Evolutionary conservation across 2,797 vertebrate species (phyloP).

Genomic region (Garrulus glandarius): DNA sequence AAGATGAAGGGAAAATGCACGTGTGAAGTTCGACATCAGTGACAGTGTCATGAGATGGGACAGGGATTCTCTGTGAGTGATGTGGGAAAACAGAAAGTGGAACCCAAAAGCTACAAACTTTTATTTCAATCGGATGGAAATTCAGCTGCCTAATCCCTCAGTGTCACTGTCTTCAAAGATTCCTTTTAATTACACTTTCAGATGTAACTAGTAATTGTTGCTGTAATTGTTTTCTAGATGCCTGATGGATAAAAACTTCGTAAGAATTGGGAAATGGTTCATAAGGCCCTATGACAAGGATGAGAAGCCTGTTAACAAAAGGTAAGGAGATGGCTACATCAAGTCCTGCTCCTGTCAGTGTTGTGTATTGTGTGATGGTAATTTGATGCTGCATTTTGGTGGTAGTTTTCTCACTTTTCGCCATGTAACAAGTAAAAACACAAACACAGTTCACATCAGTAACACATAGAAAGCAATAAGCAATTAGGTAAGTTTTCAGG

Average conservation of each 20-base stretch:
- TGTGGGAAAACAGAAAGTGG: background rate
- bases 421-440: background rate
- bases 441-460: background rate
- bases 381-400: background rate
- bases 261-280: constrained; percentile 96
- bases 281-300: constrained; percentile 91
- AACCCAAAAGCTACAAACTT: background rate
- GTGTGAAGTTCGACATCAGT: background rate
- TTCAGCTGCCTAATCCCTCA: background rate
- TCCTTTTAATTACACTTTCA: background rate
- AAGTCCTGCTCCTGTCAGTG: background rate
- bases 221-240: constrained; percentile 81
- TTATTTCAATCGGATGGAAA: background rate
- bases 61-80: background rate
- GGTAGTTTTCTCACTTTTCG: background rate
- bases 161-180: background rate
- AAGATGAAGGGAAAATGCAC: background rate
- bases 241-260: constrained; percentile 95
- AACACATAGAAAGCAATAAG: background rate
- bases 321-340: constrained; percentile 68
- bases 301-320: constrained; percentile 90
- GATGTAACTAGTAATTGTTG: constrained; percentile 7
- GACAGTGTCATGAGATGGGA: background rate
- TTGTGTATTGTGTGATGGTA: background rate
- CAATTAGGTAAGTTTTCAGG: background rate